These are phyloP conservation scores for Galemys pyrenaicus DNA, from an alignment of 2,113 vertebrate genomes.

Conservation along the genomic window DNA sequence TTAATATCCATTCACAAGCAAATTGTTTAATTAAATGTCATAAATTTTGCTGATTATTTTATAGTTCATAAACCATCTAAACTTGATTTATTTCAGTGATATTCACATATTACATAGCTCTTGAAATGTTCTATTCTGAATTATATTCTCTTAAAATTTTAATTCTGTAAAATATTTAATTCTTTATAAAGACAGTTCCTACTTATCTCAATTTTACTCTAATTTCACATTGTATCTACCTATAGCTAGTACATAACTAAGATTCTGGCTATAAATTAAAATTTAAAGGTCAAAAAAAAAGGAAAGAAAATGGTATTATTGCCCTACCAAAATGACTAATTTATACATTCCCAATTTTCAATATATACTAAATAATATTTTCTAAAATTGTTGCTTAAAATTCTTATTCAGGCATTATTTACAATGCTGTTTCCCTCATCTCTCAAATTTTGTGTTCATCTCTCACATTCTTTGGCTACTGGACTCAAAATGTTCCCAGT, in stretches of 20 bases:
- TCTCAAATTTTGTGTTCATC: neutral
- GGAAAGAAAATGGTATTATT: neutral
- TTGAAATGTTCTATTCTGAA: neutral
- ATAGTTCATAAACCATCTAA: neutral
- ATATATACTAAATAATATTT: neutral
- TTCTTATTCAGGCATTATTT: neutral
- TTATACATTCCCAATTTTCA: neutral
- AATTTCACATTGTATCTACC: neutral
- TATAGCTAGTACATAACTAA: neutral
- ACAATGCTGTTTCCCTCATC: neutral
- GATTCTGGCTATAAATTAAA: neutral
- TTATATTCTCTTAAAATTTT: neutral
- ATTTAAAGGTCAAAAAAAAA: neutral
- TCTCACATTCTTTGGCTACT: neutral
- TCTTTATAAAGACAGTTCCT: neutral
- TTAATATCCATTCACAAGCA: neutral
- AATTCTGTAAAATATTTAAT: neutral
- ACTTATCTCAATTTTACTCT: neutral
- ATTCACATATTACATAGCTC: neutral
- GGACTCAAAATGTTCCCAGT: neutral
- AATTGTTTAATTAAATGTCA: neutral
- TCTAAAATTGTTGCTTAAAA: neutral
- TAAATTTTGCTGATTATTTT: neutral
- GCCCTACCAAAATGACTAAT: fast-evolving
- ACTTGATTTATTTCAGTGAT: neutral